Evolutionary conservation across 2,113 vertebrate genomes (phyloP), one percentile per base, ranked within the genome.

Genomic region (Chaenocephalus aceratus): DNA sequence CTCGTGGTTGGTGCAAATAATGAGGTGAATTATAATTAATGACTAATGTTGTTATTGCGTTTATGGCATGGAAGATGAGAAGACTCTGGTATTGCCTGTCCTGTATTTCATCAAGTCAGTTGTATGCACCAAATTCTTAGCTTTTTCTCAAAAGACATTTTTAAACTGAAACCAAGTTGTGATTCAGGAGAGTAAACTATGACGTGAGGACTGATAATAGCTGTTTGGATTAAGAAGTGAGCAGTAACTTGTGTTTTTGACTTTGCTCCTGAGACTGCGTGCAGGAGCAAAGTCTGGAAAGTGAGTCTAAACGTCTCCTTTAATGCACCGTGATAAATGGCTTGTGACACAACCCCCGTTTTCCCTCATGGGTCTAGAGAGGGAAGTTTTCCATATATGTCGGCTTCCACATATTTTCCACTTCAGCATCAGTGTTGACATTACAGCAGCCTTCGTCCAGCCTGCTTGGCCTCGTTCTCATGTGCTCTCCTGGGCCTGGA

Each of bases 301-400:
- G 73, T 63, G 81, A 87, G 69, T 83, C 71, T 60, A 61, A 84
- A 85, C 84, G 45, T 83, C 85, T 89, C 44, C 70, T 87, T 89
- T 87, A 92, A 82, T 87, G 78, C 77, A 41, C 81, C 68, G 49
- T 90, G 64, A 93, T 80, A 84, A 91, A 91, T 77, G 86, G 60
- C 69, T 79, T 1, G 5, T 84, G 78, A 86, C 86, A 60, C 76
- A 79, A 80, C 79, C 80, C 81, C 71, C 51, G 44, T 82, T 90
- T 89, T 84, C 80, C 80, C 86, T 82, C 72, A 77, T 82, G 85
- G 63, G 70, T 89, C 66, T 59, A 72, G 69, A 80, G 63, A 80
- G 59, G 82, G 66, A 91, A 63, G 49, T 83, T 91, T 86, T 90
- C 91, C 93, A 91, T 93, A 91, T 93, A 90, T 92, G 91, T 92